Evolutionary conservation across 2,888 invertebrate species (phyloP).

Genomic region (Beris morrisii): DNA sequence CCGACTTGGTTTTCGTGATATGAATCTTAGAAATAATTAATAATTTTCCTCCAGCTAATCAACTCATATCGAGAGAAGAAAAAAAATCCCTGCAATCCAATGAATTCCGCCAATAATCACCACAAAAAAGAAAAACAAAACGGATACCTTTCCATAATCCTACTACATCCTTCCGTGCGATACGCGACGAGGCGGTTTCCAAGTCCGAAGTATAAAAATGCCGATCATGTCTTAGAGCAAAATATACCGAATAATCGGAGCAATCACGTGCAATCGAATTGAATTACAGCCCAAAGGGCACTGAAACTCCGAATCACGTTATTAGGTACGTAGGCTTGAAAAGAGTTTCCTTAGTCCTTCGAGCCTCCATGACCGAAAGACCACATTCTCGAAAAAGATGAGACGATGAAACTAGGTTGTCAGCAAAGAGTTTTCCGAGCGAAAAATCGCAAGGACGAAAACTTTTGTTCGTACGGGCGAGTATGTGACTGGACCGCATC

Average conservation of each 20-base stretch:
- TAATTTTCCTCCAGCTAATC: no score
- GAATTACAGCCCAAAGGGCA: slow-evolving; percentile 33
- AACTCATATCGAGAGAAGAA: no score
- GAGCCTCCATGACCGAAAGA: background rate
- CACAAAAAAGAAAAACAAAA: background rate
- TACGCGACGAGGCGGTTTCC: no score
- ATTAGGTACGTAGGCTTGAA: background rate
- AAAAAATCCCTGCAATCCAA: no score
- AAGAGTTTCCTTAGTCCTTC: background rate
- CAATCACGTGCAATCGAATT: slow-evolving; percentile 35
- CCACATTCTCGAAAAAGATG: no score
- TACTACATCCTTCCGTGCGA: background rate
- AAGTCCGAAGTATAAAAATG: slow-evolving; percentile 26
- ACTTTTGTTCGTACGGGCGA: no score
- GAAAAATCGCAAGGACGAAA: no score
- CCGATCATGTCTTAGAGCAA: slow-evolving; percentile 35
- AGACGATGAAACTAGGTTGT: no score
- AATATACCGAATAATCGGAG: slow-evolving; percentile 35
- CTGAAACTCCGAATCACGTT: slow-evolving; percentile 15
- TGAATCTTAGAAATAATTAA: no score
- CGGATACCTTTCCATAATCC: background rate
- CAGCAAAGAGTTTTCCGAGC: no score
- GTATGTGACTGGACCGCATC: no score
- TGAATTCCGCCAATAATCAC: background rate
- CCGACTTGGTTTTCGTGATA: no score